Conservation (phyloP, 2,888 invertebrate species). For the Xestobium rufovillosum region DNA sequence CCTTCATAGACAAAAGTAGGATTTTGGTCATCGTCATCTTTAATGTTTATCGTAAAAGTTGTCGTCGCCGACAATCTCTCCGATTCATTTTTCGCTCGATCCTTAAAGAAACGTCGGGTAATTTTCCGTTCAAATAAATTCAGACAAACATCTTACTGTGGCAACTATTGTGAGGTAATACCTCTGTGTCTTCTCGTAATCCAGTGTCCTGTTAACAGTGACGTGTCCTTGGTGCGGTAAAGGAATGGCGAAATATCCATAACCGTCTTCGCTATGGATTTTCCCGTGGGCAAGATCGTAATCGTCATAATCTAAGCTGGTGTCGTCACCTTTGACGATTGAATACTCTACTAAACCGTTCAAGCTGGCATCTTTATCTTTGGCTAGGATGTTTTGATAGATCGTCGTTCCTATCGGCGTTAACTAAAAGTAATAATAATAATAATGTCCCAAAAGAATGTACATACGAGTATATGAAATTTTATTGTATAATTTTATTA, state of each 20-base stretch:
- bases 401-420: slow-evolving; percentile 81
- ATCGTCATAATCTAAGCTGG: slow-evolving; percentile 47
- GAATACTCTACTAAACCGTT: slow-evolving; percentile 85
- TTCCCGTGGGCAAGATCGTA: slow-evolving; percentile 50
- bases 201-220: slow-evolving; percentile 75
- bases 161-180: slow-evolving; percentile 84
- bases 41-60: slow-evolving; percentile 74
- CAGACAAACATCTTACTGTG: slow-evolving; percentile 64
- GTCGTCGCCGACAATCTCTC: slow-evolving; percentile 76
- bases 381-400: slow-evolving; percentile 71
- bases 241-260: slow-evolving; percentile 75
- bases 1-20: slow-evolving; percentile 87
- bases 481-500: no score
- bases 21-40: slow-evolving; percentile 86
- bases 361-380: slow-evolving; percentile 79
- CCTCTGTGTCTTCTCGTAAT: slow-evolving; percentile 80
- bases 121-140: background rate
- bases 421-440: slow-evolving; percentile 51
- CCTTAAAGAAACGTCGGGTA: slow-evolving; percentile 49
- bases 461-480: background rate
- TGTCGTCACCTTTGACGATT: slow-evolving; percentile 60
- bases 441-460: slow-evolving; percentile 8
- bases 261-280: slow-evolving; percentile 67
- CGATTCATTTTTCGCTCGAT: slow-evolving; percentile 71
- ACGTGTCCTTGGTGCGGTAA: slow-evolving; percentile 85